phyloP scores from a whole-genome alignment of 2,888 invertebrate species.

The Tenthredo amoena region DNA sequence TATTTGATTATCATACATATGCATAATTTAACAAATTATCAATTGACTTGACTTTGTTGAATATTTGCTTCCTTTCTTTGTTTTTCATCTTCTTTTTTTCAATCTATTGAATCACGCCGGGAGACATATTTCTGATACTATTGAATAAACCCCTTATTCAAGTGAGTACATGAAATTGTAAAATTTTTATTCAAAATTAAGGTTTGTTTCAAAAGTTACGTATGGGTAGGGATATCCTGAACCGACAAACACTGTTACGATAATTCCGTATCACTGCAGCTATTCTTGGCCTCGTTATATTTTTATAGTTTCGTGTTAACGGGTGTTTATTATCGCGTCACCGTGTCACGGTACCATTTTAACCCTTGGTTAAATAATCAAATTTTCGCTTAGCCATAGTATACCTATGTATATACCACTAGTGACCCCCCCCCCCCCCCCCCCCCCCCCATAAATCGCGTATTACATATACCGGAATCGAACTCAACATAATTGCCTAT shows the following conservation, averaged over 20 bases:
- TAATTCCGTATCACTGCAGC: neutral
- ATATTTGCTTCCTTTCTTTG: neutral
- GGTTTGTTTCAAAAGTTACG: neutral
- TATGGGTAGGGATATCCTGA: neutral
- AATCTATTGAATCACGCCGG: neutral
- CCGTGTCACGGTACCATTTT: conserved; percentile 59
- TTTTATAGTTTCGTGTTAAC: conserved; percentile 65
- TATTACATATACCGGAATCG: neutral
- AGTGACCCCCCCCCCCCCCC: too few relatives aligned
- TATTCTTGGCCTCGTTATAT: conserved; percentile 62
- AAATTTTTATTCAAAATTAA: too few relatives aligned
- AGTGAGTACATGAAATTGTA: too few relatives aligned
- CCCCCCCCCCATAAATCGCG: neutral
- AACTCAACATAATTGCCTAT: neutral
- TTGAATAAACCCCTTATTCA: too few relatives aligned
- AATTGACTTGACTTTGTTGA: neutral
- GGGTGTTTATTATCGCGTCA: conserved; percentile 63
- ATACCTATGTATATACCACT: neutral
- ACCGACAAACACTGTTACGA: neutral
- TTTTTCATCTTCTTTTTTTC: too few relatives aligned
- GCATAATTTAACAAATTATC: neutral
- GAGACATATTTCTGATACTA: too few relatives aligned
- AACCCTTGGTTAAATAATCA: conserved; percentile 63
- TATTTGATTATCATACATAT: neutral
- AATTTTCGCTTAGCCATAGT: neutral